Evolutionary conservation across 2,113 vertebrate species (phyloP).

Genomic region (Phodopus roborovskii): DNA sequence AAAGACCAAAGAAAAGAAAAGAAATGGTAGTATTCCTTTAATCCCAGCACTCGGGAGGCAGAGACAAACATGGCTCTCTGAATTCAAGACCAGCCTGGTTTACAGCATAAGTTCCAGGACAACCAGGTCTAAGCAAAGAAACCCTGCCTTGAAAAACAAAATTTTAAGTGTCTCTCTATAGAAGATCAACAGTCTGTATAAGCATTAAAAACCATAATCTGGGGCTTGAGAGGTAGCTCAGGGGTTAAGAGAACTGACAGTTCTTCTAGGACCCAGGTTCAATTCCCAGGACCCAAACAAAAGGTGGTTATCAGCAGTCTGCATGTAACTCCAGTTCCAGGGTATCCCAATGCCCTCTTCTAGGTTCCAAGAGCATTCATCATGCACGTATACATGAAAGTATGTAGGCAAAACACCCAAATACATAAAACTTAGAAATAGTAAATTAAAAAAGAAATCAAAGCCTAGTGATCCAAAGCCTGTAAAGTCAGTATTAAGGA

Average conservation of each 20-base stretch:
- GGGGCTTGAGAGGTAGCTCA: neutral
- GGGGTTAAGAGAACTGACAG: neutral
- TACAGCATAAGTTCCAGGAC: neutral
- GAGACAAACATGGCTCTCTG: neutral
- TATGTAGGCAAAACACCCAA: neutral
- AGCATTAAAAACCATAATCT: conserved; percentile 2
- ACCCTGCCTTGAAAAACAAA: neutral
- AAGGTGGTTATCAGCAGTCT: neutral
- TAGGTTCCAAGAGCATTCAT: neutral
- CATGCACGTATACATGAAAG: neutral
- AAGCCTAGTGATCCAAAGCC: neutral
- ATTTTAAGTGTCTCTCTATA: neutral
- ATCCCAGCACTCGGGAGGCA: neutral
- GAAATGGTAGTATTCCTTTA: too few species aligned
- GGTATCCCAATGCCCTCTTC: neutral
- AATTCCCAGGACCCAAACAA: neutral
- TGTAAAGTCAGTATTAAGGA: neutral
- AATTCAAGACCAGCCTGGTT: neutral
- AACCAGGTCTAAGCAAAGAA: neutral
- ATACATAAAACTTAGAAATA: neutral
- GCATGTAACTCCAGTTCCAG: neutral
- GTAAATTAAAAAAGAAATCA: neutral
- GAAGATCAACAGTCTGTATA: neutral
- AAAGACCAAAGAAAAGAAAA: too few species aligned
- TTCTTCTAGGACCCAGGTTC: neutral